A percentile compares a stretch with the other conserved stretches of the same genome.
Evolutionary conservation across 53 echinoderm and acorn worm genomes (phyloP).

Genomic region (Luidia sarsii): DNA sequence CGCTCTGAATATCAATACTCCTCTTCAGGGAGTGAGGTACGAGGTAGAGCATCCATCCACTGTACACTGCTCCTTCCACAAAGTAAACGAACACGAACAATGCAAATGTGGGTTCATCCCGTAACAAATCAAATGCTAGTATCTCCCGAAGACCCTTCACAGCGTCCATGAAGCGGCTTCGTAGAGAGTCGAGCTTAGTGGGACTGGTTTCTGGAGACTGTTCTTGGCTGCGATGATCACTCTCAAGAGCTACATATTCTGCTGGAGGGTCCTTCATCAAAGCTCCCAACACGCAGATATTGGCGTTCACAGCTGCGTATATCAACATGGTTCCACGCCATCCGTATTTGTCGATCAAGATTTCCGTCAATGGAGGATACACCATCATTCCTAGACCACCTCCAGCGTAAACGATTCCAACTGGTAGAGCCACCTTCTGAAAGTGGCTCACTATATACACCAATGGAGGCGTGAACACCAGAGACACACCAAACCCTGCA

Average conservation of each 20-base stretch:
- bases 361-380: too few relatives aligned
- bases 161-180: background rate
- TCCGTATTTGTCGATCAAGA: slow-evolving; percentile 16
- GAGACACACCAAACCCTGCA: background rate
- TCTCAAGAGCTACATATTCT: too few relatives aligned
- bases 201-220: background rate
- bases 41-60: slow-evolving; percentile 59
- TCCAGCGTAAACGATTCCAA: slow-evolving; percentile 23
- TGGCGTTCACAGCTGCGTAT: too few relatives aligned
- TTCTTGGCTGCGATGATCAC: background rate
- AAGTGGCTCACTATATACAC: background rate
- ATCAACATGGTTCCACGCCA: slow-evolving; percentile 59
- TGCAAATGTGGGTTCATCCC: background rate
- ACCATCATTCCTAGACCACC: too few relatives aligned
- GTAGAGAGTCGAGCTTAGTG: background rate
- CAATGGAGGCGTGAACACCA: background rate
- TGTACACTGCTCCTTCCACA: background rate
- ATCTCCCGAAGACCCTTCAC: background rate
- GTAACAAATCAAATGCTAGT: background rate
- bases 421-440: background rate
- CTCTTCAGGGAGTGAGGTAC: slow-evolving; percentile 57
- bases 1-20: slow-evolving; percentile 21
- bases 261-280: too few relatives aligned
- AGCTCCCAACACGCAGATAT: too few relatives aligned
- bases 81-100: background rate